Evolutionary conservation across 2,113 vertebrate species (phyloP).

Genomic region (Mirza zaza): DNA sequence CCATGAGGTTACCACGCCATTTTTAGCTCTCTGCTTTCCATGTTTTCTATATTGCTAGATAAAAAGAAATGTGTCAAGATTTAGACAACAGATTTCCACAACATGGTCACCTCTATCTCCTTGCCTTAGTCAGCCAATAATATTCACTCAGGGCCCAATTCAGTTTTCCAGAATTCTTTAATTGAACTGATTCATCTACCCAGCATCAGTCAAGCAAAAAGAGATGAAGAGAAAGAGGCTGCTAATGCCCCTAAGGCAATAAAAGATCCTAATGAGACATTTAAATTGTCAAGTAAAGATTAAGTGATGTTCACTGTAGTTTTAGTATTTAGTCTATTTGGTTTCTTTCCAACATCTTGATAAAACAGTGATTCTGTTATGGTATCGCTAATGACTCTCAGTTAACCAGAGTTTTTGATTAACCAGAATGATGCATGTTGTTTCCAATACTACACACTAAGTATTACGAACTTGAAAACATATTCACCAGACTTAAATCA

Average conservation of each 20-base stretch:
- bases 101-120: neutral
- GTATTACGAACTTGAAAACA: neutral
- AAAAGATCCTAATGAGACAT: slow-evolving; percentile 6
- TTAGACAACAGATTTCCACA: neutral
- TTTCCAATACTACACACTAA: slow-evolving; percentile 9
- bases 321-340: slow-evolving; percentile 31
- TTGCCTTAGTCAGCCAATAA: neutral
- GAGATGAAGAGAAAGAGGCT: neutral
- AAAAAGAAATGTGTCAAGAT: neutral
- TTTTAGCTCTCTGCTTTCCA: neutral
- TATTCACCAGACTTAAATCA: neutral
- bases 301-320: neutral
- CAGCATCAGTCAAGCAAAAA: slow-evolving; percentile 20
- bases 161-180: slow-evolving; percentile 24
- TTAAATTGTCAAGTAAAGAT: slow-evolving; percentile 44
- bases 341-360: slow-evolving; percentile 31
- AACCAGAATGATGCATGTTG: slow-evolving; percentile 1
- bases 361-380: neutral
- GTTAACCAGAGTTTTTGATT: slow-evolving; percentile 31
- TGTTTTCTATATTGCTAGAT: slow-evolving; percentile 20
- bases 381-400: neutral
- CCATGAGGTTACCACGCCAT: neutral
- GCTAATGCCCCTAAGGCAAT: slow-evolving; percentile 16
- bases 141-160: neutral
- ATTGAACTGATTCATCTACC: neutral